Evolutionary conservation across 2,797 vertebrate species (phyloP).

Genomic region (Aselliscus stoliczkanus): DNA sequence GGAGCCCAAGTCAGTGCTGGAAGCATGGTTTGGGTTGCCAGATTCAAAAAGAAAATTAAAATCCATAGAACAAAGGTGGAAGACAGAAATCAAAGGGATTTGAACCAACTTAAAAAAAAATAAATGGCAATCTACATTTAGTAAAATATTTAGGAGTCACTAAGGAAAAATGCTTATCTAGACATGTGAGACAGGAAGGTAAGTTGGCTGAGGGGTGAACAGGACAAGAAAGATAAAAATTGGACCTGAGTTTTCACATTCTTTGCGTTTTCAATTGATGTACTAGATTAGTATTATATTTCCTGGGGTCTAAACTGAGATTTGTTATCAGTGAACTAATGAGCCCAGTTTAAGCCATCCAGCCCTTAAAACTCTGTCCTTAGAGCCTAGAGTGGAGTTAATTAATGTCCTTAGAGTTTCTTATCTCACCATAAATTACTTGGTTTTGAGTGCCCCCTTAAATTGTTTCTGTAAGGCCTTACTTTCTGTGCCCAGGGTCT

Average conservation of each 20-base stretch:
- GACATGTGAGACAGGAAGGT: not conserved
- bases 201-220: not conserved
- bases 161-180: not conserved
- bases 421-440: not conserved
- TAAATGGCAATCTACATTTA: not conserved
- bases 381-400: not conserved
- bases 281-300: not conserved
- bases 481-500: not conserved
- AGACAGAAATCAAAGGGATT: not conserved
- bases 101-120: not conserved
- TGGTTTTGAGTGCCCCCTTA: not conserved
- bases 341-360: not conserved
- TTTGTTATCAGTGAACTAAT: not conserved
- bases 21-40: not conserved
- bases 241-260: not conserved
- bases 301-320: not conserved
- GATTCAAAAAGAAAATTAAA: not conserved
- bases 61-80: not conserved
- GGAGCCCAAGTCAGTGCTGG: not conserved
- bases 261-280: not conserved
- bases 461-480: not conserved
- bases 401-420: not conserved
- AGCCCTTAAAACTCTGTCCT: not conserved
- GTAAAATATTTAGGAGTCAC: not conserved
- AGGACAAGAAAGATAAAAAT: not conserved